Conservation (phyloP, 2,888 invertebrate species). For the Colletes collaris region DNA sequence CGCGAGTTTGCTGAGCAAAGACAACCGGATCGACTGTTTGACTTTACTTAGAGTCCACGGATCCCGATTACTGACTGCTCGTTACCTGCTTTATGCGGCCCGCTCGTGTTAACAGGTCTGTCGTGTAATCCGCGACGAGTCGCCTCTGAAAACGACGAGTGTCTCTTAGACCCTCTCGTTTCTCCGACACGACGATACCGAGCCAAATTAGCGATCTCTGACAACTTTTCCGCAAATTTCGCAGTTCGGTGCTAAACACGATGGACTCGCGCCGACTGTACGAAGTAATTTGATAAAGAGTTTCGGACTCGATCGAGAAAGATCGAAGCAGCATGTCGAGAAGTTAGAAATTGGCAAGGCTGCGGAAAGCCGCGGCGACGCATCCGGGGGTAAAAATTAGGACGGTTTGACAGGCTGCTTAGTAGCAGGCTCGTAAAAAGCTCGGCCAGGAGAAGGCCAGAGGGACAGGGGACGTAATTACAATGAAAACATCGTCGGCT, state of each 20-base stretch:
- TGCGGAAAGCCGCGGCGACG: slow-evolving; percentile 8
- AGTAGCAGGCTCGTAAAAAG: slow-evolving; percentile 61
- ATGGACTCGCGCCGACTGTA: no score
- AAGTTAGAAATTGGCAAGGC: slow-evolving; percentile 30
- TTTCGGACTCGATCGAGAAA: no score
- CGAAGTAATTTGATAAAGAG: no score
- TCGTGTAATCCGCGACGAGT: slow-evolving; percentile 55
- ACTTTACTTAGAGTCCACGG: slow-evolving; percentile 77
- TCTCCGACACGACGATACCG: neutral
- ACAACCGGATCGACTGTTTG: slow-evolving; percentile 70
- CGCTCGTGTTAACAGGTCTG: slow-evolving; percentile 65
- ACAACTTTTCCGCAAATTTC: neutral
- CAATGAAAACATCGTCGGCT: slow-evolving; percentile 80
- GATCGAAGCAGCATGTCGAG: neutral
- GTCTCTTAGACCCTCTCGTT: neutral
- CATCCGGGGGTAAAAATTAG: slow-evolving; percentile 62
- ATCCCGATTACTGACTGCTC: slow-evolving; percentile 73
- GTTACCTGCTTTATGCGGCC: slow-evolving; percentile 69
- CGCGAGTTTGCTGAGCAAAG: slow-evolving; percentile 78
- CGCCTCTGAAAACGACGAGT: slow-evolving; percentile 1
- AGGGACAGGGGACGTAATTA: slow-evolving; percentile 71
- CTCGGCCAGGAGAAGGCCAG: slow-evolving; percentile 39
- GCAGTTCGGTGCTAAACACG: no score
- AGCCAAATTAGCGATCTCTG: neutral
- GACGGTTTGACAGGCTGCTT: slow-evolving; percentile 70